Conservation (phyloP, 2,888 invertebrate species). For the Balanococcus diminutus region DNA sequence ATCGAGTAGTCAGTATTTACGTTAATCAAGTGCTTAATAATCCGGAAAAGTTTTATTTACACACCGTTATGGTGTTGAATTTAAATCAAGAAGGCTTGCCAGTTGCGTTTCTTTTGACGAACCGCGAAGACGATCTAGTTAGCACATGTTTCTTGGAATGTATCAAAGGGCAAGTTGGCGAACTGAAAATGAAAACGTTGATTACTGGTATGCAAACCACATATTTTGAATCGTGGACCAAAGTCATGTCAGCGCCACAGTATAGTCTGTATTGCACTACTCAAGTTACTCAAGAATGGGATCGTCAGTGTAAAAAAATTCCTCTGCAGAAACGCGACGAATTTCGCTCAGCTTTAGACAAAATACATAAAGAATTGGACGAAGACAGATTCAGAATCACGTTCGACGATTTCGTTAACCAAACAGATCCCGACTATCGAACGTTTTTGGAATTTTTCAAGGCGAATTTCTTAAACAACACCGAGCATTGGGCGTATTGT, state of each 20-base stretch:
- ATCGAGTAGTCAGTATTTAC: slow-evolving; percentile 25
- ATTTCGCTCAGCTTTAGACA: background rate
- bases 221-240: slow-evolving; percentile 29
- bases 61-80: slow-evolving; percentile 42
- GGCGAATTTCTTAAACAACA: background rate
- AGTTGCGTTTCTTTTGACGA: slow-evolving; percentile 45
- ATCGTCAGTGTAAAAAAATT: slow-evolving; percentile 33
- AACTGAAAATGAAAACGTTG: slow-evolving; percentile 1
- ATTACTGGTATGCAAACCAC: slow-evolving; percentile 13
- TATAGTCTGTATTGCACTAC: background rate
- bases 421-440: slow-evolving; percentile 4
- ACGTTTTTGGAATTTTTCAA: slow-evolving; percentile 22
- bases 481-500: slow-evolving; percentile 44
- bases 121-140: slow-evolving; percentile 28
- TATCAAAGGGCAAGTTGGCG: slow-evolving; percentile 31
- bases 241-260: slow-evolving; percentile 17
- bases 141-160: slow-evolving; percentile 29
- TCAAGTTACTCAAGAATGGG: slow-evolving; percentile 48
- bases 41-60: slow-evolving; percentile 21
- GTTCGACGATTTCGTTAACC: background rate
- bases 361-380: slow-evolving; percentile 19
- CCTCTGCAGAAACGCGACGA: background rate
- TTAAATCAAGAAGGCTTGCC: slow-evolving; percentile 36
- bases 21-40: slow-evolving; percentile 6
- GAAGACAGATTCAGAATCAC: background rate